phyloP scores from a whole-genome alignment of 2,113 vertebrate species.

The Bucco capensis region DNA sequence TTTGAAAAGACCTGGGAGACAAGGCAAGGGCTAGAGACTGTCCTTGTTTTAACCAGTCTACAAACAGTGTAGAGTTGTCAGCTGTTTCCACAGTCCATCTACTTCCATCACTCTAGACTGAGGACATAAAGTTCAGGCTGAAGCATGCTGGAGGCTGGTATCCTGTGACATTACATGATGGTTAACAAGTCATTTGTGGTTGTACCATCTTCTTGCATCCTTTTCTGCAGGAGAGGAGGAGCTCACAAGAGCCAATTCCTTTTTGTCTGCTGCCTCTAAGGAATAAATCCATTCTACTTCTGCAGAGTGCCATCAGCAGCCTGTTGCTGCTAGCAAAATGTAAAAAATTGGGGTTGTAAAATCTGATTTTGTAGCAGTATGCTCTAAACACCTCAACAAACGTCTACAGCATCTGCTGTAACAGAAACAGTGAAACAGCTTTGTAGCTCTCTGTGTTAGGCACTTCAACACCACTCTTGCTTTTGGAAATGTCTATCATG shows the following conservation, averaged over 20 bases:
- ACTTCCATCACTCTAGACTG: not conserved
- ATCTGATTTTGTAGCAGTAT: not conserved
- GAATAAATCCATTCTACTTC: not conserved
- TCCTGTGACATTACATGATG: not conserved
- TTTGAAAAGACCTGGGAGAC: not conserved
- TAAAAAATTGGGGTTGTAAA: not conserved
- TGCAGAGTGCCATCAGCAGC: not conserved
- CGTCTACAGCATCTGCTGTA: not conserved
- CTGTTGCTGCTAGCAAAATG: not conserved
- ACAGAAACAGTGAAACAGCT: not conserved
- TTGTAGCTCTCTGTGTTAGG: not conserved
- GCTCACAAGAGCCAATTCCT: not conserved
- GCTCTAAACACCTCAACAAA: not conserved
- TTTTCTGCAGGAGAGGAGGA: not conserved
- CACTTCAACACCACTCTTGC: not conserved
- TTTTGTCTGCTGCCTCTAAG: not conserved
- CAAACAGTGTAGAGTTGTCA: not conserved
- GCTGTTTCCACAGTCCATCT: not conserved
- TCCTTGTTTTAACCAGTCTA: not conserved
- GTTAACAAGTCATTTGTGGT: not conserved
- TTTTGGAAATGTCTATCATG: conserved; percentile 10
- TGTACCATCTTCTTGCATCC: not conserved
- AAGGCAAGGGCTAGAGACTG: not conserved
- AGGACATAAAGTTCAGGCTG: not conserved
- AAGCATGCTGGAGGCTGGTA: not conserved